Base-by-base conservation (phyloP, 2,888 invertebrate species). In the Rugalucina vietnamica region DNA sequence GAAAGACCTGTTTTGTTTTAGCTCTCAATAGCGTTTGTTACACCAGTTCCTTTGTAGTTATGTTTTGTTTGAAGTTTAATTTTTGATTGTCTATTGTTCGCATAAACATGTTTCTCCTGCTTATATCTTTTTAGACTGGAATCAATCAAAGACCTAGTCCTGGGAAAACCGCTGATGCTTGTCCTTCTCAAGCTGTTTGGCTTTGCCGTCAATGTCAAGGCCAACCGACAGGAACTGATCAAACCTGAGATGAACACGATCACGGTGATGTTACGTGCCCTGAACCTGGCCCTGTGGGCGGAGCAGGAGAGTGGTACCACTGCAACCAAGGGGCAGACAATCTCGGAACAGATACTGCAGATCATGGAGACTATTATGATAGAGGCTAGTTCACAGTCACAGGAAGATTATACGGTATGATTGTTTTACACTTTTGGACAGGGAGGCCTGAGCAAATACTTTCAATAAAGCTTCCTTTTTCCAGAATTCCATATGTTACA, bases 321-420 rank as follows among this genome's bases (percentile, higher is more conserved):
- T 24, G 90, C 88, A 34, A 92, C 93, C 65, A 94, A 94, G 82
- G 95, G 94, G 32, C 97, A 84, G 84, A 95, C 95, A 24, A 97
- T 98, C 24, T 98, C 98, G 0, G 98, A 98, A 94, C 98, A 98
- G 94, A 95, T 99, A 82, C 96, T 99, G 0, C 98, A 97, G 96
- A 98, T 99, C 80, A 98, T 99, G 98, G 99, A 99, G 95, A 97
- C 97, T 0, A 97, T 99, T 81, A 95, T 99, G 8, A 97, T 98
- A 0, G 98, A 98, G 91, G 99, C 99, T 0, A 97, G 98, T 4
- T 97, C 97, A 77, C 97, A 98, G 93, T 96, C 97, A 0, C 95
- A 98, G 32, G 97, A 97, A 83, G 96, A 97, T 2, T 98, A 98
- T 89, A 94, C 92, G 39, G 94, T 94, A 85, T 90, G 92, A 10